phyloP scores from a whole-genome alignment of 2,888 invertebrate genomes.

The Heliothis peltigera region DNA sequence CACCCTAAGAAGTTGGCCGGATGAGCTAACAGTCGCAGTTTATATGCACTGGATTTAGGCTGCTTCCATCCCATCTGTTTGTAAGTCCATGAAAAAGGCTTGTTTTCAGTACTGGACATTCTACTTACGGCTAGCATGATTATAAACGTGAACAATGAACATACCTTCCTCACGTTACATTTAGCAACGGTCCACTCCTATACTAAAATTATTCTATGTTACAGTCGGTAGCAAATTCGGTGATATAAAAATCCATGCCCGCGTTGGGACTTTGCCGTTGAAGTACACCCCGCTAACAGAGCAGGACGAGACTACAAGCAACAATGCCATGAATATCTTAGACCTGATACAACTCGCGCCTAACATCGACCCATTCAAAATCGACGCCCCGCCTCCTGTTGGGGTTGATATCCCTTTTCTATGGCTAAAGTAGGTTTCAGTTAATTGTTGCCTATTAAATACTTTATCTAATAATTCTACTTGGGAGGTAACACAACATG shows the following conservation, averaged over 20 bases:
- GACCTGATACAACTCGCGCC: constrained; percentile 39
- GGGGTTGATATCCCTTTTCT: constrained; percentile 33
- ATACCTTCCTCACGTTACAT: too few species aligned
- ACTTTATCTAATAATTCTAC: too few species aligned
- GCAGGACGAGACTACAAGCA: constrained; percentile 21
- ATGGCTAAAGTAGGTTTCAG: constrained; percentile 23
- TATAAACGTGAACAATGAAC: too few species aligned
- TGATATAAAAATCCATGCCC: constrained; percentile 14
- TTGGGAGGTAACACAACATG: too few species aligned
- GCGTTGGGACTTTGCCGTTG: constrained; percentile 22
- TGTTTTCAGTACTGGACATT: too few species aligned
- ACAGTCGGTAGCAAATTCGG: constrained; percentile 31
- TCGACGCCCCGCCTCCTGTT: background rate
- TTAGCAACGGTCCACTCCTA: background rate
- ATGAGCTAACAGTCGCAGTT: too few species aligned
- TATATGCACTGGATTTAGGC: too few species aligned
- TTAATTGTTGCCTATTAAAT: too few species aligned
- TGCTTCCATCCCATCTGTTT: too few species aligned
- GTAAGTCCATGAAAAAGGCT: too few species aligned
- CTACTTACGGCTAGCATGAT: too few species aligned
- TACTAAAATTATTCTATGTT: background rate
- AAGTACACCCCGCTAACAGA: constrained; percentile 24
- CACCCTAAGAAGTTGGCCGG: too few species aligned
- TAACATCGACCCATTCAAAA: constrained; percentile 23
- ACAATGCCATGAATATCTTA: constrained; percentile 29